Conservation (phyloP, 2,888 invertebrate genomes). For the Hirtodrosophila histrioides region DNA sequence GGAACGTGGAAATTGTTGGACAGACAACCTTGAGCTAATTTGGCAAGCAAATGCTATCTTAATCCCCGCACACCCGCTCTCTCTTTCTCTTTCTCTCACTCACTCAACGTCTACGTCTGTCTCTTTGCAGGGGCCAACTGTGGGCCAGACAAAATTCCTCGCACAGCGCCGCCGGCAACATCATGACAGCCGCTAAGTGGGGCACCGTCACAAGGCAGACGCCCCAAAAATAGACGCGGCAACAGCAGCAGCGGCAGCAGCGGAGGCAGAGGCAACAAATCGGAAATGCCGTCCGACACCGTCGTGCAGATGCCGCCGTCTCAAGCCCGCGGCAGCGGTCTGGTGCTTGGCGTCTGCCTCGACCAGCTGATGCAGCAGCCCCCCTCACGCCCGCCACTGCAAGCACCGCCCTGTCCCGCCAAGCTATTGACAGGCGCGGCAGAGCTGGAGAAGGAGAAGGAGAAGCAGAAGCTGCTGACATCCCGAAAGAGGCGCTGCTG, state of each 20-base stretch:
- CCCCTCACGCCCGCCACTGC: conserved; percentile 6
- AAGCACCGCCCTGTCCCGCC: conserved; percentile 3
- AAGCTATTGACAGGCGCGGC: conserved; percentile 24
- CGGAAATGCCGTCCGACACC: conserved; percentile 68
- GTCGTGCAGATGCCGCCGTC: conserved; percentile 75
- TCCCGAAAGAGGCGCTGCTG: conserved; percentile 94
- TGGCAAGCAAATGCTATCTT: conserved; percentile 50
- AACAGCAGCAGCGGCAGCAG: conserved; percentile 24
- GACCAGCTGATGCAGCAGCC: conserved; percentile 69
- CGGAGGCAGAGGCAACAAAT: conserved; percentile 35
- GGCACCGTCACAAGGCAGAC: conserved; percentile 79
- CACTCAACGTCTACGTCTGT: conserved; percentile 20
- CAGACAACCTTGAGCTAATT: conserved; percentile 79
- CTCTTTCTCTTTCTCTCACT: conserved; percentile 8
- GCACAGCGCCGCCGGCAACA: conserved; percentile 55
- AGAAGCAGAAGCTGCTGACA: conserved; percentile 88
- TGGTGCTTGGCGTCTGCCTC: conserved; percentile 71
- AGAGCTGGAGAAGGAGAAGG: neutral
- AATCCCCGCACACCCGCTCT: conserved; percentile 7
- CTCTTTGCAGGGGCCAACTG: conserved; percentile 64
- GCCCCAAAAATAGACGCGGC: conserved; percentile 73
- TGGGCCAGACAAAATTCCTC: conserved; percentile 74
- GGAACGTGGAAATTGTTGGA: conserved; percentile 51
- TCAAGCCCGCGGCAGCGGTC: conserved; percentile 52
- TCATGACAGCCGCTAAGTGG: conserved; percentile 78